These are phyloP conservation scores for Troides helena DNA, from an alignment of 2,888 invertebrate genomes.

Conservation along the genomic window DNA sequence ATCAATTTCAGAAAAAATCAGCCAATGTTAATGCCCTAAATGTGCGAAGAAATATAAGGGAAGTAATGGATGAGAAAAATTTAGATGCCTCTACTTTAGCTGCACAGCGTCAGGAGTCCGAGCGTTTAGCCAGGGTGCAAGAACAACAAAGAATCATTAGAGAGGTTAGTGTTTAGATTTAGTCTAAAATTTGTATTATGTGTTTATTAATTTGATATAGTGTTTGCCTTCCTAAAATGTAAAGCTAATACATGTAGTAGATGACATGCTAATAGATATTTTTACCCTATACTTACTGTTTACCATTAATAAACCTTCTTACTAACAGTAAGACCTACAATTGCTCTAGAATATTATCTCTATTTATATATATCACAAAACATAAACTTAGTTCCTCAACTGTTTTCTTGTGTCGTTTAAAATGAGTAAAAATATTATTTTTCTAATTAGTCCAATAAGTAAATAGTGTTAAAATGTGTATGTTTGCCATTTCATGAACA, in stretches of 20 bases:
- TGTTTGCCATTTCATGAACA: too few species aligned
- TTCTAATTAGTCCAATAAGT: too few species aligned
- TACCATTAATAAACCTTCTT: too few species aligned
- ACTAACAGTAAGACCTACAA: too few species aligned
- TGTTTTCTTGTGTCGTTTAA: too few species aligned
- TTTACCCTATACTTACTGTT: too few species aligned
- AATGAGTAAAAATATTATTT: too few species aligned
- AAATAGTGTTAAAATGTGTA: too few species aligned
- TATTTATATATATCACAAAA: too few species aligned
- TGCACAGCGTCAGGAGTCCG: slow-evolving; percentile 96
- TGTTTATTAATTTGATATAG: not conserved
- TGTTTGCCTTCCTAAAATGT: not conserved
- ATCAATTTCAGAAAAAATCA: slow-evolving; percentile 63
- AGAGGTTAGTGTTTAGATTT: slow-evolving; percentile 69
- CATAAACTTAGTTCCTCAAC: too few species aligned
- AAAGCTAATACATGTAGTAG: not conserved
- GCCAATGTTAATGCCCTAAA: slow-evolving; percentile 75
- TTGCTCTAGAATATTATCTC: too few species aligned
- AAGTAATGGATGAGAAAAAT: slow-evolving; percentile 96
- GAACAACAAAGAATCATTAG: slow-evolving; percentile 91
- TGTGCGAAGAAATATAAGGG: slow-evolving; percentile 92
- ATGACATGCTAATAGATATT: not conserved
- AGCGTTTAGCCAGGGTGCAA: slow-evolving; percentile 90
- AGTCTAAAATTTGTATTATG: not conserved
- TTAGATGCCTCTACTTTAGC: slow-evolving; percentile 94